phyloP scores from a whole-genome alignment of 2,888 invertebrate genomes.

The Lissonota sp. region DNA sequence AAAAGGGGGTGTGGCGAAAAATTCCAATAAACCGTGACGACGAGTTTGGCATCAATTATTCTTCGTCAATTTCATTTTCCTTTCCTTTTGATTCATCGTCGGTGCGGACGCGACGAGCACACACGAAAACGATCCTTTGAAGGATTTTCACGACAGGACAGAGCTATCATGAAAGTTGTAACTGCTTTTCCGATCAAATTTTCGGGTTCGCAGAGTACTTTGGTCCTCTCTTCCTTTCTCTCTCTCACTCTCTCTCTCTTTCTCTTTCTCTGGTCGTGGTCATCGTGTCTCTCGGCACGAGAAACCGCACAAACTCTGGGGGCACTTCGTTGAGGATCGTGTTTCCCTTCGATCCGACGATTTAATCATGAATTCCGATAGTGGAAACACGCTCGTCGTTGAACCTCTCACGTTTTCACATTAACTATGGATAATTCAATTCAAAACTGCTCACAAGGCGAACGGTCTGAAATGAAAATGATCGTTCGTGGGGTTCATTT shows the following conservation, averaged over 20 bases:
- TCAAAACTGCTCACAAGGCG: slow-evolving; percentile 32
- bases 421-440: slow-evolving; percentile 63
- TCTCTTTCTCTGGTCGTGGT: too few species aligned
- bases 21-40: slow-evolving; percentile 32
- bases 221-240: neutral
- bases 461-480: slow-evolving; percentile 37
- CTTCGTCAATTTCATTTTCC: slow-evolving; percentile 11
- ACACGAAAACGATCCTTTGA: too few species aligned
- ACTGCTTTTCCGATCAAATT: slow-evolving; percentile 26
- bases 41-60: slow-evolving; percentile 15
- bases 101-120: too few species aligned
- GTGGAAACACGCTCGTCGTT: neutral
- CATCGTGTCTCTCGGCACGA: neutral
- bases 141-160: neutral
- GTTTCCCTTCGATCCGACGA: slow-evolving; percentile 11
- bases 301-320: slow-evolving; percentile 19
- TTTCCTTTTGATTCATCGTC: neutral
- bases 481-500: too few species aligned
- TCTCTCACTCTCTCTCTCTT: too few species aligned
- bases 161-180: neutral
- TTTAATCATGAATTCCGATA: slow-evolving; percentile 23
- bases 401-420: slow-evolving; percentile 44
- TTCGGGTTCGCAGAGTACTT: neutral
- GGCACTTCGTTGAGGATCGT: neutral
- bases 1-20: slow-evolving; percentile 10